These are phyloP conservation scores for Amblyteles armatorius DNA, from an alignment of 2,888 invertebrate genomes.

Conservation along the genomic window DNA sequence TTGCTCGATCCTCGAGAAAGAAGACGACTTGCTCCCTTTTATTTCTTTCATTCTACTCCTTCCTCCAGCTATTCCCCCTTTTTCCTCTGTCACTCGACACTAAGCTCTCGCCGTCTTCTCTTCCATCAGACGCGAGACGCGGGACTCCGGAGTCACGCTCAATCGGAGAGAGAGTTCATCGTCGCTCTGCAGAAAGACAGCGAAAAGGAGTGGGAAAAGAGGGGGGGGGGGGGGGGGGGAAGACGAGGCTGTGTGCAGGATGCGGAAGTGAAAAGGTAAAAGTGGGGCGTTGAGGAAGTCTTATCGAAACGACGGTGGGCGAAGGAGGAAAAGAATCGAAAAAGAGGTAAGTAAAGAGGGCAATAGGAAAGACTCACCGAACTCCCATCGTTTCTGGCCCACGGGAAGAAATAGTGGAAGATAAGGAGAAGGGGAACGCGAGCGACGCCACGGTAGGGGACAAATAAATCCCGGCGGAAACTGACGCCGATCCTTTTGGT, in stretches of 20 bases:
- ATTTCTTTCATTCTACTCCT: slow-evolving; percentile 12
- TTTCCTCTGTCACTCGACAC: slow-evolving; percentile 60
- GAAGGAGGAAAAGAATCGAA: slow-evolving; percentile 20
- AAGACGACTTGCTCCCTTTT: slow-evolving; percentile 36
- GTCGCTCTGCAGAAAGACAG: slow-evolving; percentile 51
- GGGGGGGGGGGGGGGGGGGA: slow-evolving; percentile 25
- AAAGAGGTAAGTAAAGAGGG: slow-evolving; percentile 31
- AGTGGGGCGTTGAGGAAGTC: slow-evolving; percentile 54
- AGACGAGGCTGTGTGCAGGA: slow-evolving; percentile 43
- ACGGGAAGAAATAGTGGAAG: not conserved
- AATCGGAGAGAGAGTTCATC: slow-evolving; percentile 60
- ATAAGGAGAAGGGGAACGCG: not conserved
- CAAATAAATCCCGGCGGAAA: slow-evolving; percentile 62
- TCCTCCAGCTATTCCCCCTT: slow-evolving; percentile 30
- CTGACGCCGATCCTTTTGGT: slow-evolving; percentile 49
- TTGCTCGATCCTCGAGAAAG: slow-evolving; percentile 43
- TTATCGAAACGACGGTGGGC: slow-evolving; percentile 40
- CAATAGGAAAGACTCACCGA: slow-evolving; percentile 33
- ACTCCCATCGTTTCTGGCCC: slow-evolving; percentile 6
- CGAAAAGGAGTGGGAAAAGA: slow-evolving; percentile 34
- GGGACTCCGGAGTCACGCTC: slow-evolving; percentile 49
- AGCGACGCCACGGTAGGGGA: not conserved
- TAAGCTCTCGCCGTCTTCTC: slow-evolving; percentile 53
- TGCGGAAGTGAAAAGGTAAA: slow-evolving; percentile 63
- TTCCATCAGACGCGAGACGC: slow-evolving; percentile 48